A percentile compares a stretch with the other conserved stretches of the same genome.
Conservation (phyloP, 2,888 invertebrate species). For the Crocallis elinguaria region DNA sequence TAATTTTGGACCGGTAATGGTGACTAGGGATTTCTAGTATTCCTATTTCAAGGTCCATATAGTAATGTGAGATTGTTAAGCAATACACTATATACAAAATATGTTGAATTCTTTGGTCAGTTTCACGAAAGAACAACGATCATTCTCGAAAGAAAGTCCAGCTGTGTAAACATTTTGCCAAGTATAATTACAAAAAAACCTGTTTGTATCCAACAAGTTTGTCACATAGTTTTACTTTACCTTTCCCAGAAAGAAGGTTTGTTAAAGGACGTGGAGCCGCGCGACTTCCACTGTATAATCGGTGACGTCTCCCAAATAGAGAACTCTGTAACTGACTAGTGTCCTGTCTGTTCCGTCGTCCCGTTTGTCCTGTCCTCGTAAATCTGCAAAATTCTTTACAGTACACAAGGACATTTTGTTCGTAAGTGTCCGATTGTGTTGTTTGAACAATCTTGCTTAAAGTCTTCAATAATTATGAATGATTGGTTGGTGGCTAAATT, state of each 20-base stretch:
- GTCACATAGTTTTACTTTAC: constrained; percentile 38
- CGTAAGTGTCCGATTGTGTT: constrained; percentile 66
- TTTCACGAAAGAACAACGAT: no score
- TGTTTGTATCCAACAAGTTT: not conserved
- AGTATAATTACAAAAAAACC: not conserved
- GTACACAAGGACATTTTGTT: constrained; percentile 56
- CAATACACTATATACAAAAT: no score
- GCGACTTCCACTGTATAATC: constrained; percentile 78
- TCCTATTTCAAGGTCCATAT: no score
- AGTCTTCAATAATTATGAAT: constrained; percentile 58
- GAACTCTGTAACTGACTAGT: constrained; percentile 60
- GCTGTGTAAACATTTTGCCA: no score
- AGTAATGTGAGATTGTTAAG: no score
- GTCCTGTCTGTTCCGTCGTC: constrained; percentile 35
- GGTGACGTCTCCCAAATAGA: constrained; percentile 79
- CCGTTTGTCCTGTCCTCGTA: constrained; percentile 46
- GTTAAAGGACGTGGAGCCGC: constrained; percentile 77
- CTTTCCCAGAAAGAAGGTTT: constrained; percentile 75
- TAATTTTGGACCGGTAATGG: no score
- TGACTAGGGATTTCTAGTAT: no score
- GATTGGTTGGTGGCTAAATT: not conserved
- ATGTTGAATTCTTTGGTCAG: no score
- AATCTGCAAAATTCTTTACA: constrained; percentile 83
- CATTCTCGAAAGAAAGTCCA: no score
- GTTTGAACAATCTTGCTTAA: constrained; percentile 72